These are phyloP conservation scores for Choristoneura rosaceana DNA, from an alignment of 2,888 invertebrate species.

Conservation along the genomic window DNA sequence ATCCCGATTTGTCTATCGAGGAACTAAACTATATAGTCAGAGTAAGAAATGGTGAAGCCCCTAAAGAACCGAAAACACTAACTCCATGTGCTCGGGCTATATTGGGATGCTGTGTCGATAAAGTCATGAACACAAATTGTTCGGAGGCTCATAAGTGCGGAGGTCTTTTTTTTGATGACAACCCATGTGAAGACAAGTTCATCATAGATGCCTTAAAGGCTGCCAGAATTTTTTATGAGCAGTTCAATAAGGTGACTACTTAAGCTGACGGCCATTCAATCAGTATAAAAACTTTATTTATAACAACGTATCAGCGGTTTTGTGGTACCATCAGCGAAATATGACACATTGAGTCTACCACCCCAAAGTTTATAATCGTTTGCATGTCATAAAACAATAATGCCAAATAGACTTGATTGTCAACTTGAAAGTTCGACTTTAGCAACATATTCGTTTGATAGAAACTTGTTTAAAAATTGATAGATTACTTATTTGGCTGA, in stretches of 20 bases:
- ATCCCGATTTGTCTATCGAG: constrained; percentile 63
- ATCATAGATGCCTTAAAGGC: constrained; percentile 84
- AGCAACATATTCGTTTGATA: too few species aligned
- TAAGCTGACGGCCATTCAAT: constrained; percentile 9
- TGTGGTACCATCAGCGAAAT: too few species aligned
- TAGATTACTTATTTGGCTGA: too few species aligned
- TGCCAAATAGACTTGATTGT: too few species aligned
- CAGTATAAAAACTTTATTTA: too few species aligned
- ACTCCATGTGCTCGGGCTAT: constrained; percentile 91
- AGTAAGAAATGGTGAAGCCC: constrained; percentile 56
- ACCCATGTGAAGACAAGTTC: constrained; percentile 88
- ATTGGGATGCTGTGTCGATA: constrained; percentile 88
- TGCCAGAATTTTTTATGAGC: constrained; percentile 71
- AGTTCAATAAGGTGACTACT: constrained; percentile 55
- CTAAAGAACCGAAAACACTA: constrained; percentile 59
- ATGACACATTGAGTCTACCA: too few species aligned
- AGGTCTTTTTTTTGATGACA: constrained; percentile 90
- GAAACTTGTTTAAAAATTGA: too few species aligned
- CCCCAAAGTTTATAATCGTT: too few species aligned
- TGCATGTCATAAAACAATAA: too few species aligned
- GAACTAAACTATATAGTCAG: constrained; percentile 68
- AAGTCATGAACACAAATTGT: constrained; percentile 83
- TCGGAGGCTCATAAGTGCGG: constrained; percentile 90
- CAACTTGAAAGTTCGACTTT: too few species aligned
- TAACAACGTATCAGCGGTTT: too few species aligned